These are phyloP conservation scores for Chauna torquata DNA, from an alignment of 2,113 vertebrate genomes.

Conservation along the genomic window DNA sequence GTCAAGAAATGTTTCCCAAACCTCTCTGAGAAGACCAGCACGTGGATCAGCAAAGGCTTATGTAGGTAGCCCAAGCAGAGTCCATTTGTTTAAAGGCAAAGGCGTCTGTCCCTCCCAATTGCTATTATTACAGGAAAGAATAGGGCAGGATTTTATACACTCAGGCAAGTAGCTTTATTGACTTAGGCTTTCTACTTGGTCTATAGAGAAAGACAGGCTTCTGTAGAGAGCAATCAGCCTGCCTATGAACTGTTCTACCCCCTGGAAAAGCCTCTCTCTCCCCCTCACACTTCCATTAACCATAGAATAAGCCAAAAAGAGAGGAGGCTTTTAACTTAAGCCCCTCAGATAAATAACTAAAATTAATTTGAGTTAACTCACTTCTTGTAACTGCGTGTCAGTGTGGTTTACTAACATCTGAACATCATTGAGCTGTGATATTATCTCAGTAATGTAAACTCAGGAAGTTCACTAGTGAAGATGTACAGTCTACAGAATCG, in stretches of 20 bases:
- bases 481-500: neutral
- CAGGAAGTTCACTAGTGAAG: neutral
- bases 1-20: constrained; percentile 78
- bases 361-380: neutral
- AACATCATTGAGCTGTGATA: neutral
- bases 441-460: neutral
- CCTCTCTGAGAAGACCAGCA: constrained; percentile 77
- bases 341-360: neutral
- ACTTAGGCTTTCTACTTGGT: neutral
- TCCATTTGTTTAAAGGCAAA: neutral
- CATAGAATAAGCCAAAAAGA: neutral
- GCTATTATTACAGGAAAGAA: neutral
- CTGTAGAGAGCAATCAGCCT: neutral
- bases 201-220: neutral
- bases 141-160: neutral
- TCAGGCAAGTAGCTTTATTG: neutral
- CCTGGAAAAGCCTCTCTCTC: neutral
- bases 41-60: constrained; percentile 86
- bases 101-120: neutral
- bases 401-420: neutral
- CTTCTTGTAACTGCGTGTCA: neutral
- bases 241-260: neutral
- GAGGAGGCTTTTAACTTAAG: neutral
- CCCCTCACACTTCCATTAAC: neutral
- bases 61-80: constrained; percentile 76